Conservation (phyloP, 2,113 vertebrate genomes). For the Anguilla japonica region DNA sequence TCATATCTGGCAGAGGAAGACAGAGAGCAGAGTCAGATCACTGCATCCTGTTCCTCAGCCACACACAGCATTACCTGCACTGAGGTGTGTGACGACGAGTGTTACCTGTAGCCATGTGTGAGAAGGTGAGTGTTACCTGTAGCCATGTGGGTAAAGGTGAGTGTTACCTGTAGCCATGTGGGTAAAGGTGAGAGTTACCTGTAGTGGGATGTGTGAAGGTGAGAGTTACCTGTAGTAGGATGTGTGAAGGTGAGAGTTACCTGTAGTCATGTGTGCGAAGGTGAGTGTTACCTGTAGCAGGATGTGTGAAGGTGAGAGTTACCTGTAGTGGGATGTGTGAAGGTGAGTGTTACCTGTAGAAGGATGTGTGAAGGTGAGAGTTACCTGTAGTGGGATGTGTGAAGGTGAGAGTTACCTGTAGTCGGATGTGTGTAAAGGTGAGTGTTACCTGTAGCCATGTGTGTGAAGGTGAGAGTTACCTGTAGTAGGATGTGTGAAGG, state of each 20-base stretch:
- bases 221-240: conserved; percentile 68
- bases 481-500: conserved; percentile 75
- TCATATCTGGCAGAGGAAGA: conserved; percentile 67
- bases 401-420: conserved; percentile 69
- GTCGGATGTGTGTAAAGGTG: conserved; percentile 80
- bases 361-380: conserved; percentile 81
- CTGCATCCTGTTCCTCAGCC: not conserved
- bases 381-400: conserved; percentile 74
- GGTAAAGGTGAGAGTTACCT: conserved; percentile 72
- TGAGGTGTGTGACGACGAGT: not conserved
- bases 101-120: conserved; percentile 67
- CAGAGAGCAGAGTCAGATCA: not conserved
- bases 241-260: conserved; percentile 63
- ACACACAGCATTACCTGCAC: not conserved
- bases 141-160: conserved; percentile 78
- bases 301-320: not conserved
- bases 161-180: conserved; percentile 54
- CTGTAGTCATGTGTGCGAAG: not conserved
- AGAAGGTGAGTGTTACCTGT: conserved; percentile 67
- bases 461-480: conserved; percentile 78
- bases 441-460: conserved; percentile 66
- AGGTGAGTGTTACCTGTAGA: conserved; percentile 65
- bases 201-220: conserved; percentile 77
- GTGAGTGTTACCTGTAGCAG: conserved; percentile 61
- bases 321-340: conserved; percentile 67